These are phyloP conservation scores for Drosophila histrio DNA, from an alignment of 2,888 invertebrate genomes.

Conservation along the genomic window DNA sequence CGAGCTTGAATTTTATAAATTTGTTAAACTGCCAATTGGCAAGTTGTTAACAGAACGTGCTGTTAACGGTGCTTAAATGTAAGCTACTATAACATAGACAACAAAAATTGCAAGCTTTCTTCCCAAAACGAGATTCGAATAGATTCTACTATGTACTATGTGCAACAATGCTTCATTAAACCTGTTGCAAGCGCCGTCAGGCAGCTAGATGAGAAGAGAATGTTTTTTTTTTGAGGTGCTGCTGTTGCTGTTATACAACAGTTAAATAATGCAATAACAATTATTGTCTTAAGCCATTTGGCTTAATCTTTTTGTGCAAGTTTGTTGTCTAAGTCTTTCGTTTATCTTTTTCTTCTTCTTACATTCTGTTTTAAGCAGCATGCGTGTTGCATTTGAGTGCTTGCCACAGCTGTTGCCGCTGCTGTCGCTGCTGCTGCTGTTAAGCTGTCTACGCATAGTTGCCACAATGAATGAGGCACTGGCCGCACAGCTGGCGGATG, in stretches of 20 bases:
- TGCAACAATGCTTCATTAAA: background rate
- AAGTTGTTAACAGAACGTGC: slow-evolving; percentile 40
- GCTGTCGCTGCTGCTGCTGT: slow-evolving; percentile 22
- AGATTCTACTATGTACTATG: slow-evolving; percentile 1
- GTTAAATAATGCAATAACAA: slow-evolving; percentile 55
- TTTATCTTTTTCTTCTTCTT: slow-evolving; percentile 13
- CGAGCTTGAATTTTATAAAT: slow-evolving; percentile 12
- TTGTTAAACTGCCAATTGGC: slow-evolving; percentile 5
- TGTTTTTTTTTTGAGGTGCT: slow-evolving; percentile 14
- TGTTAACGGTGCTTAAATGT: slow-evolving; percentile 53
- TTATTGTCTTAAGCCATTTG: slow-evolving; percentile 2
- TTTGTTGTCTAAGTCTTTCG: slow-evolving; percentile 64
- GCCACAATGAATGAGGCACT: slow-evolving; percentile 35
- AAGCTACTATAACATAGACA: slow-evolving; percentile 18
- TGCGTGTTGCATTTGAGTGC: slow-evolving; percentile 27
- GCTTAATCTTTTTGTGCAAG: slow-evolving; percentile 8
- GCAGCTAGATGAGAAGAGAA: background rate
- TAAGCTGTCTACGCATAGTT: slow-evolving; percentile 37
- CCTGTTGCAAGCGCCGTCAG: background rate
- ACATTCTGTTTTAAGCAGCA: slow-evolving; percentile 14
- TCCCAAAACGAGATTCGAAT: slow-evolving; percentile 26
- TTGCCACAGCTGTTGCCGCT: slow-evolving; percentile 17
- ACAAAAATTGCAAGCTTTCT: slow-evolving; percentile 45
- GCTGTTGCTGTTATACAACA: slow-evolving; percentile 63
- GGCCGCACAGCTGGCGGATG: slow-evolving; percentile 59